Evolutionary conservation across 2,113 vertebrate genomes (phyloP).

Genomic region (Pomatostomus ruficeps): DNA sequence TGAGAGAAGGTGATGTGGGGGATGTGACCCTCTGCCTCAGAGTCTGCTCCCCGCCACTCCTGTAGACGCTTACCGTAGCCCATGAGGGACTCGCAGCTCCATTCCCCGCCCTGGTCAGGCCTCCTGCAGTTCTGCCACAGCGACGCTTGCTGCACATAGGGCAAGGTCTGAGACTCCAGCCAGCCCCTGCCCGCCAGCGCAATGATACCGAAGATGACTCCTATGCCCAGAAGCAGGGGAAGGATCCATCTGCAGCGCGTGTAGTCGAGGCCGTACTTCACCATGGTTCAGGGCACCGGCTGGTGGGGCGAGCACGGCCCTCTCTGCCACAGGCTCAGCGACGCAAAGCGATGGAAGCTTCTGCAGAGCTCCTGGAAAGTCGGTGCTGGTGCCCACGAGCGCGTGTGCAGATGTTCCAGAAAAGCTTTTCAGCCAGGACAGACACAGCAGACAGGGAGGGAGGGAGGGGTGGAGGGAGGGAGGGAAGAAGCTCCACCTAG

Average conservation of each 20-base stretch:
- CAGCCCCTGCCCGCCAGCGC: slow-evolving; percentile 72
- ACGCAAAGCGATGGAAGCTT: fast-evolving
- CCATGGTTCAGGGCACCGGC: slow-evolving; percentile 19
- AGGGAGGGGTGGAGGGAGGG: neutral
- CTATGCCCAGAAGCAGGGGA: slow-evolving; percentile 64
- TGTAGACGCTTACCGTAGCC: slow-evolving; percentile 31
- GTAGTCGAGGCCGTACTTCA: slow-evolving; percentile 67
- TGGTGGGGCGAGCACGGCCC: neutral
- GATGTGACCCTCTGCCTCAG: neutral
- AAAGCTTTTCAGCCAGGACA: neutral
- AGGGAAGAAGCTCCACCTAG: slow-evolving; percentile 65
- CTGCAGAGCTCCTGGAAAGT: neutral
- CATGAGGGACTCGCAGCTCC: slow-evolving; percentile 49
- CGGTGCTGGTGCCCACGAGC: fast-evolving
- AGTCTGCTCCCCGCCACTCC: neutral
- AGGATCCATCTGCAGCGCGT: slow-evolving; percentile 69
- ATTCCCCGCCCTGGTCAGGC: neutral
- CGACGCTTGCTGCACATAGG: slow-evolving; percentile 14
- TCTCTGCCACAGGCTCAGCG: neutral
- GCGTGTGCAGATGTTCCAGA: neutral
- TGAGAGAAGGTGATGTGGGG: neutral
- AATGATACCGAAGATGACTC: slow-evolving; percentile 67
- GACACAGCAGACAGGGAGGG: neutral
- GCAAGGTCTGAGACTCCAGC: slow-evolving; percentile 60
- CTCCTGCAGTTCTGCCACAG: slow-evolving; percentile 54